A percentile compares a stretch with the other conserved stretches of the same genome.
phyloP scores from a whole-genome alignment of 2,113 vertebrate species.

The Rhagologus leucostigma region DNA sequence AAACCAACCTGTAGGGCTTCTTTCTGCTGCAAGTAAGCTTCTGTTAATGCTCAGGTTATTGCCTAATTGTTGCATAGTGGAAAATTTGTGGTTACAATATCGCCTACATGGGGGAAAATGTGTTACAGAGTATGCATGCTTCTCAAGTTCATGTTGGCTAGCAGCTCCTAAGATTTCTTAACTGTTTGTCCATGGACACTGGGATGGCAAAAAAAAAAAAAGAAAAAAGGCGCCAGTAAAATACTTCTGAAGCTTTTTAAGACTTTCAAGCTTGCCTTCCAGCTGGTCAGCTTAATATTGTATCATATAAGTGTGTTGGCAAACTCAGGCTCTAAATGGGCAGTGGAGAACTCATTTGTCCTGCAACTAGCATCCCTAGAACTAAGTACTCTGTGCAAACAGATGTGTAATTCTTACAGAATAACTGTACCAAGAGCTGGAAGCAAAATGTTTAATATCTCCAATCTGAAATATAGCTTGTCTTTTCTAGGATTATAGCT shows the following conservation, averaged over 20 bases:
- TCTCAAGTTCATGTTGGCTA: not conserved
- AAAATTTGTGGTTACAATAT: not conserved
- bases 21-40: not conserved
- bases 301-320: not conserved
- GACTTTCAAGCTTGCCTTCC: not conserved
- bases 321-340: not conserved
- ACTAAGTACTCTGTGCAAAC: not conserved
- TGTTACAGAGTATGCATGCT: not conserved
- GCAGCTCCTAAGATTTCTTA: not conserved
- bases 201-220: not conserved
- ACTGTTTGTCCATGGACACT: not conserved
- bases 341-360: not conserved
- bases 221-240: not conserved
- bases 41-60: not conserved
- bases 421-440: not conserved
- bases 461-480: not conserved
- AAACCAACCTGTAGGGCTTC: not conserved
- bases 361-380: not conserved
- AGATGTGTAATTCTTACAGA: not conserved
- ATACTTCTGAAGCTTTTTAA: not conserved
- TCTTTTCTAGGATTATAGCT: not conserved
- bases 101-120: not conserved
- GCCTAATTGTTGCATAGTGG: not conserved
- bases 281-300: not conserved
- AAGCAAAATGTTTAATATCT: not conserved